Base-by-base conservation (phyloP, 2,797 vertebrate species). In the Amblyopsis hoosieri region DNA sequence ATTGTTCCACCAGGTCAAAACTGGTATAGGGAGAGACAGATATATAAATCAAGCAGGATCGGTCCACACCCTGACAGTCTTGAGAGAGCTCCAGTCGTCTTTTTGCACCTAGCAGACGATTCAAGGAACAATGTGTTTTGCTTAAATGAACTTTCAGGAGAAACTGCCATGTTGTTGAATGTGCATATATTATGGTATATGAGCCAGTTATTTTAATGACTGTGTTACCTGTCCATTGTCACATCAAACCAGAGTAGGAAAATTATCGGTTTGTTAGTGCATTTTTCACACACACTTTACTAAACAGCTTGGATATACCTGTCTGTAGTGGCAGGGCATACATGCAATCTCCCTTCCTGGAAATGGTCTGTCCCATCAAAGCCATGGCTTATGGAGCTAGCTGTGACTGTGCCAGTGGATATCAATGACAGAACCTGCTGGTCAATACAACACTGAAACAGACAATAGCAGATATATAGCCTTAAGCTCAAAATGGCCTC, bases 381-480 rank as follows among this genome's bases (percentile, higher is more conserved):
- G 45, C 46, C 19, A 15, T 52, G 14, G 51, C 2, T 17, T 23
- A 19, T 11, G 10, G 19, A 23, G 9, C 14, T 11, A 13, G 2
- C n/a, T 60, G 14, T 15, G 57, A 12, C 14, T 58, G 47, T 57
- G 73, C n/a, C 14, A 46, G 19, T 52, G 46, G 77, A 81, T 64
- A 71, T 23, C 67, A 66, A 67, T 51, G 53, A 45, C 23, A 3
- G 57, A 50, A 53, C 54, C 50, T 13, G 64, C 69, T 37, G 62
- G 78, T 81, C 78, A 75, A 75, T 81, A 80, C 56, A 76, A 72
- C 64, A 66, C 13, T 67, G 19, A 10, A 19, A 46, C 37, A 31
- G 71, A 74, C 57, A 56, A 67, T 7, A 61, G 70, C 77, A 71
- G 75, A 67, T 75, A 62, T 57, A 61, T 61, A 59, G 11, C 13